phyloP scores from a whole-genome alignment of 2,113 vertebrate genomes.

The Genyomyrus donnyi region DNA sequence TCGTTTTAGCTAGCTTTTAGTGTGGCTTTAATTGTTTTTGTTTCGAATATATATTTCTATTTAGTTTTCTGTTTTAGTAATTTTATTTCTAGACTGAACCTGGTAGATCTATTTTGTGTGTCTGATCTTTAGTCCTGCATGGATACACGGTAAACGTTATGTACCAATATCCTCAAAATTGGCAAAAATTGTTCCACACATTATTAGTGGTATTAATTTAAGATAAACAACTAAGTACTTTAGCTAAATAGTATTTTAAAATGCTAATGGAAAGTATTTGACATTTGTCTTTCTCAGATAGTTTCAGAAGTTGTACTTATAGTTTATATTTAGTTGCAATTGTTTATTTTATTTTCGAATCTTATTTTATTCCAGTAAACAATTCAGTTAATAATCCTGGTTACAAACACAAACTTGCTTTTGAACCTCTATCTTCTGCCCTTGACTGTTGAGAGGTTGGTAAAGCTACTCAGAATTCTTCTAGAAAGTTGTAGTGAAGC shows the following conservation, averaged over 20 bases:
- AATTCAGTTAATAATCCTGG: neutral
- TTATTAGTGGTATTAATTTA: neutral
- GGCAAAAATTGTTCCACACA: neutral
- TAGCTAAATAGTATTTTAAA: neutral
- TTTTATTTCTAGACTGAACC: neutral
- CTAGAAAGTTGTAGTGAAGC: neutral
- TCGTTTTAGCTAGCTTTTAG: neutral
- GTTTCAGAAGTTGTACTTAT: neutral
- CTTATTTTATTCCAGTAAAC: neutral
- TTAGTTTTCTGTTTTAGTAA: neutral
- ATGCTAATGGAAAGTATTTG: neutral
- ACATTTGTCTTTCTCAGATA: neutral
- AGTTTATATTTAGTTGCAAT: neutral
- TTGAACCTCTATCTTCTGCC: neutral
- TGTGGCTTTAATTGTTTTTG: neutral
- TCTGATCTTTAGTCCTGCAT: neutral
- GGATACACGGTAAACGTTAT: neutral
- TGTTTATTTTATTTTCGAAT: neutral
- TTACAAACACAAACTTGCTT: neutral
- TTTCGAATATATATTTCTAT: neutral
- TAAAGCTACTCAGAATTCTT: neutral
- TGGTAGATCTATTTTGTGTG: neutral
- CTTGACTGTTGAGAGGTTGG: neutral
- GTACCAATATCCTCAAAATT: neutral
- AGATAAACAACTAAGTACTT: neutral